Evolutionary conservation across 1,140 invertebrate species (phyloP).

Genomic region (Zaprionus ghesquierei): DNA sequence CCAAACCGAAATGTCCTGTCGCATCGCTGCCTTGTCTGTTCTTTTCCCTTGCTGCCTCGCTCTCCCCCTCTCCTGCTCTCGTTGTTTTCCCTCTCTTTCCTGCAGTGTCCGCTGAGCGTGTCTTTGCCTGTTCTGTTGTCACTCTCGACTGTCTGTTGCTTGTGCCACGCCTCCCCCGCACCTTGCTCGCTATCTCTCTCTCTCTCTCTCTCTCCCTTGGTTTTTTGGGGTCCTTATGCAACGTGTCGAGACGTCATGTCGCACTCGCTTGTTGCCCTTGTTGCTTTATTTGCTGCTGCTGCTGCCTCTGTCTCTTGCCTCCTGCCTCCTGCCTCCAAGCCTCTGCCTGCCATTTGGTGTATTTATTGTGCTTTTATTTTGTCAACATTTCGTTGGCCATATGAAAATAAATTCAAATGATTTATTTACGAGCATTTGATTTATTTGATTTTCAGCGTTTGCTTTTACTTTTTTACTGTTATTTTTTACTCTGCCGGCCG

Average conservation of each 20-base stretch:
- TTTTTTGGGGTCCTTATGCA: constrained; percentile 24
- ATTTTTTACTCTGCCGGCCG: background rate
- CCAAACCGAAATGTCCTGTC: background rate
- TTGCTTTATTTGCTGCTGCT: constrained; percentile 8
- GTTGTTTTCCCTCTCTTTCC: background rate
- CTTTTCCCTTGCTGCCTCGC: background rate
- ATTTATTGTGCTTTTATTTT: constrained; percentile 80
- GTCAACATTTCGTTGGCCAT: constrained; percentile 69
- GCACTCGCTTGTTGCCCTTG: constrained; percentile 23
- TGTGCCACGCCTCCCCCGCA: constrained; percentile 1
- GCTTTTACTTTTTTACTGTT: constrained; percentile 21
- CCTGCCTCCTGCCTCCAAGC: too few relatives aligned
- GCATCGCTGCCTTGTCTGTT: background rate
- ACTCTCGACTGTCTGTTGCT: constrained; percentile 8
- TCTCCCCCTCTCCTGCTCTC: background rate
- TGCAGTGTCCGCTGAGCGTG: background rate
- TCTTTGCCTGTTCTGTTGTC: background rate
- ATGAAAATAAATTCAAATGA: constrained; percentile 82
- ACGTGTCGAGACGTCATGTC: constrained; percentile 47
- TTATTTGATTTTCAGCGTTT: constrained; percentile 77
- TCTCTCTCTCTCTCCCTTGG: background rate
- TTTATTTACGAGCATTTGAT: constrained; percentile 81
- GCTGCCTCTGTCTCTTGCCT: background rate
- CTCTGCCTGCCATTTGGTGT: constrained; percentile 52
- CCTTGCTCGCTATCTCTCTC: too few relatives aligned